phyloP scores from a whole-genome alignment of 2,888 invertebrate species.

The Dione vanillae region DNA sequence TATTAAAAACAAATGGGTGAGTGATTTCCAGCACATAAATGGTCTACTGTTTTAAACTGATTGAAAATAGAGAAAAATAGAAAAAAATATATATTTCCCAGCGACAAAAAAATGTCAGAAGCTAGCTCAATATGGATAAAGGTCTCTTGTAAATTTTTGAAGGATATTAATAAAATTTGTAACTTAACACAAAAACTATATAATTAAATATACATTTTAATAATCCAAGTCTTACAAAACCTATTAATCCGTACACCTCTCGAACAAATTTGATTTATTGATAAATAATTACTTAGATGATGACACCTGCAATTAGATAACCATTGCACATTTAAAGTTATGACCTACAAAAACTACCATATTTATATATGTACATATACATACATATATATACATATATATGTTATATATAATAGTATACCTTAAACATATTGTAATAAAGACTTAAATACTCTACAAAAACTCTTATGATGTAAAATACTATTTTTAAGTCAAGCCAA shows the following conservation, averaged over 20 bases:
- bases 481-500: background rate
- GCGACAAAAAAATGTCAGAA: too few relatives aligned
- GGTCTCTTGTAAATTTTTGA: background rate
- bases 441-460: background rate
- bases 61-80: too few relatives aligned
- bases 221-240: background rate
- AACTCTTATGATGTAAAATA: background rate
- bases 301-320: constrained; percentile 53
- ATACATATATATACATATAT: too few relatives aligned
- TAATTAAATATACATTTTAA: background rate
- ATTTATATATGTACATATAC: background rate
- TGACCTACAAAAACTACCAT: constrained; percentile 3
- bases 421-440: background rate
- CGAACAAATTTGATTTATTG: constrained; percentile 49
- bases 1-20: too few relatives aligned
- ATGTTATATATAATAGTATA: background rate
- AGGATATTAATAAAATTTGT: background rate
- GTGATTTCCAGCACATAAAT: too few relatives aligned
- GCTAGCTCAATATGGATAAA: too few relatives aligned
- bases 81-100: too few relatives aligned
- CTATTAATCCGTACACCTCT: constrained; percentile 10
- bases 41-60: too few relatives aligned
- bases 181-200: background rate
- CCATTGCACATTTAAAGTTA: constrained; percentile 46
- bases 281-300: constrained; percentile 51